Percentiles rank a stretch among this genome's conserved stretches.
Conservation (phyloP, 2,888 invertebrate species). For the Melanchra persicariae region DNA sequence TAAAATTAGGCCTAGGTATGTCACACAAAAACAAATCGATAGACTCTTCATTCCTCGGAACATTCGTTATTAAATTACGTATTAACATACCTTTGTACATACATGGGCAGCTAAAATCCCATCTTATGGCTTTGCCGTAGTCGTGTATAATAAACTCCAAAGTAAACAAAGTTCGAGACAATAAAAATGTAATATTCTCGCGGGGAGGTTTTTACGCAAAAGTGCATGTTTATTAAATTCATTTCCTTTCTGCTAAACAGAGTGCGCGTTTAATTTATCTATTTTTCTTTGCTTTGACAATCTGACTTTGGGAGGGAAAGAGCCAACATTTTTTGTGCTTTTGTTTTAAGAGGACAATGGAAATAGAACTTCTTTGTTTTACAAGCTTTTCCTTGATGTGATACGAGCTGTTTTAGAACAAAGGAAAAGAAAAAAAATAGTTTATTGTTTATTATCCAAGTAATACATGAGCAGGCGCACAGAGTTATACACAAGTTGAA, state of each 20-base stretch:
- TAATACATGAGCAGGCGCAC: no score
- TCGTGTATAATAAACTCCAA: not conserved
- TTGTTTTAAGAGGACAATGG: not conserved
- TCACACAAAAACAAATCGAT: no score
- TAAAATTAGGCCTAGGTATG: no score
- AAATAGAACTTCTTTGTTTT: not conserved
- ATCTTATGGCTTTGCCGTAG: not conserved
- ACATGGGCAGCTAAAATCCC: not conserved
- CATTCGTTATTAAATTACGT: no score
- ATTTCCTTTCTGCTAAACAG: slow-evolving; percentile 7
- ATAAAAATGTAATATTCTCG: not conserved
- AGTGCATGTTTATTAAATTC: slow-evolving; percentile 42
- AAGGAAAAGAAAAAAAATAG: no score
- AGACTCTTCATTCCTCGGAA: no score
- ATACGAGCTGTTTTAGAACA: not conserved
- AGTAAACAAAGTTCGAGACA: slow-evolving; percentile 5
- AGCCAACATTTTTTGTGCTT: not conserved
- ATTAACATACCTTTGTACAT: no score
- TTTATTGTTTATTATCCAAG: no score
- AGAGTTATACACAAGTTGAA: no score
- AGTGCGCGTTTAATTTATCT: not conserved
- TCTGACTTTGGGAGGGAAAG: not conserved
- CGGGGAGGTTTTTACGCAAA: not conserved
- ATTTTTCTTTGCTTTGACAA: slow-evolving; percentile 1
- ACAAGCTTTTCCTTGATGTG: not conserved